Evolutionary conservation across 2,888 invertebrate genomes (phyloP), one percentile per base, ranked within the genome.

Genomic region (Drosophila tripunctata): DNA sequence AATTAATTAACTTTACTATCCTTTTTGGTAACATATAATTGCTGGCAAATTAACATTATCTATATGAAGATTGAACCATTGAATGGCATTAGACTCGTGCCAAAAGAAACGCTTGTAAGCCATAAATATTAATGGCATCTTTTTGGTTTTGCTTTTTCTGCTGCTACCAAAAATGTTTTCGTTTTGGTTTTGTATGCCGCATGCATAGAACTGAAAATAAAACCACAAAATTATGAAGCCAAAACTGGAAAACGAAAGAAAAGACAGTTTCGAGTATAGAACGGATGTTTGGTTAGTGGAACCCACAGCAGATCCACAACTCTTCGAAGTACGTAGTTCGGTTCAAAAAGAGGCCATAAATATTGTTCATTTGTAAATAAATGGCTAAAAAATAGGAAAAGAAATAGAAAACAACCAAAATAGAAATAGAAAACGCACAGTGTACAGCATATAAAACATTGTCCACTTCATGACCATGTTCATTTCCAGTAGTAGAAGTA

Each of bases 341-440:
- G 54, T 51, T 50, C 63, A 67, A 55, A 82, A 77, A 75, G 82
- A 71, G 80, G 81, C 83, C 87, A 84, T 84, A 84, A 84, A 84
- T 84, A 87, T 87, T 84, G 87, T 85, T 78, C 82, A 84, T 84
- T 83, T 82, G 75, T 72, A 84, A 87, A 81, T 87, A 81, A 84
- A 84, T 80, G 81, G 84, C 51, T 48, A 55, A 51, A 66, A 60
- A 66, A 41, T 62, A 40, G 43, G 40, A 48, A 43, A 41, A 22
- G 22, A 36, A 58, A 35, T 35, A 21, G 30, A 51, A 51, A 60
- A 58, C 47, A 30, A 48, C 52, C 51, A 24, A 50, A 72, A 62
- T 31, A 62, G 21, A 67, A 56, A 63, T 67, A 64, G 74, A 67
- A 67, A 71, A 75, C 47, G 71, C 72, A 56, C 35, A 56, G 38